Percentiles rank a stretch among this genome's conserved stretches.
Evolutionary conservation across 2,113 vertebrate species (phyloP).

Genomic region (Narcine bancroftii): DNA sequence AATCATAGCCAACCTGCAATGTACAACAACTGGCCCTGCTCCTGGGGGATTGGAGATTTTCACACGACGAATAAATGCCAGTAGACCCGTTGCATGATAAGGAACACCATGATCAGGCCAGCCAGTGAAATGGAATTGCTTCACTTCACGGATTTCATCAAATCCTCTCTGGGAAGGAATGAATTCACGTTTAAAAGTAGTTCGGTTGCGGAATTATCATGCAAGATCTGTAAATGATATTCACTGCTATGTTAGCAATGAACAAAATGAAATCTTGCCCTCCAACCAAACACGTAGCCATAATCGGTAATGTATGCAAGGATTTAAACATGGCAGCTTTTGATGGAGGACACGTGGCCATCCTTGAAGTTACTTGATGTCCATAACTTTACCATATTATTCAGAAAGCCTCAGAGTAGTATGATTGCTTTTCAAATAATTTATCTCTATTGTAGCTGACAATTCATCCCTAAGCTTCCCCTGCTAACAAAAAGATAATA

Average conservation of each 20-base stretch:
- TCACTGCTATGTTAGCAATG: not conserved
- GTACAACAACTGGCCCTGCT: constrained; percentile 91
- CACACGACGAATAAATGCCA: constrained; percentile 92
- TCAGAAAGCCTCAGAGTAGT: no score
- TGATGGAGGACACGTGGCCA: no score
- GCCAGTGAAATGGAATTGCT: constrained; percentile 97
- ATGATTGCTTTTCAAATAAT: not conserved
- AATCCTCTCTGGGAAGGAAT: constrained; percentile 73
- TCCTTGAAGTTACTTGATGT: no score
- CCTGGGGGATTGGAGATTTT: constrained; percentile 94
- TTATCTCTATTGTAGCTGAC: not conserved
- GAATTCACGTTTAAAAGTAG: constrained; percentile 16
- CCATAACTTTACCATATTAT: no score
- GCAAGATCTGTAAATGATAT: not conserved
- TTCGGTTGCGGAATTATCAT: not conserved
- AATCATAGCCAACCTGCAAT: constrained; percentile 81
- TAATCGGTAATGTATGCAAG: no score
- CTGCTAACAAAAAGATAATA: not conserved
- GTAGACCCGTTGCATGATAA: constrained; percentile 90
- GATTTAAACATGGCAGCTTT: no score
- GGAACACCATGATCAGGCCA: constrained; percentile 98
- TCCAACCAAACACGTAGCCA: not conserved
- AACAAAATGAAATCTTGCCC: not conserved
- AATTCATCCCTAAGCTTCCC: not conserved
- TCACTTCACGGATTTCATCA: constrained; percentile 93